A percentile compares a stretch with the other conserved stretches of the same genome.
Evolutionary conservation across 1,140 invertebrate genomes (phyloP).

Genomic region (Conus ventricosus): DNA sequence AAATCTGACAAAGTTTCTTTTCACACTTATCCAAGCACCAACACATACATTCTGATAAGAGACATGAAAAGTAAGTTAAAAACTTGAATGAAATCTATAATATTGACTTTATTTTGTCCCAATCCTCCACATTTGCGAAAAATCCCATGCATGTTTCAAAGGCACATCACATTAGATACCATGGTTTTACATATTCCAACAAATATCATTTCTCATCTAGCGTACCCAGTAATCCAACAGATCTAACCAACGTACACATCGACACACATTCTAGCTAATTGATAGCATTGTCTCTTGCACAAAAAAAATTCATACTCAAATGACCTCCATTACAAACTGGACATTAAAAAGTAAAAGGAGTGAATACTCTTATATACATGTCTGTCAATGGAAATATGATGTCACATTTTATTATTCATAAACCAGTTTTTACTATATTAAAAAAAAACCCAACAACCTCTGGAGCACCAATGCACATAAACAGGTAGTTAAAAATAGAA

Average conservation of each 20-base stretch:
- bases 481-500: too few relatives aligned
- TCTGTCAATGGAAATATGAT: too few relatives aligned
- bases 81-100: background rate
- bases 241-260: background rate
- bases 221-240: background rate
- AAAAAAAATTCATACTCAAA: background rate
- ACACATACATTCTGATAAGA: background rate
- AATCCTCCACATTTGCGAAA: background rate
- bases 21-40: too few relatives aligned
- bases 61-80: background rate
- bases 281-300: background rate
- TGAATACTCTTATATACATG: background rate
- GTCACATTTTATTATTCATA: too few relatives aligned
- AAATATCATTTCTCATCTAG: background rate
- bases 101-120: background rate
- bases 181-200: background rate
- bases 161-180: background rate
- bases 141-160: background rate
- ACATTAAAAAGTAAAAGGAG: too few relatives aligned
- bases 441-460: background rate
- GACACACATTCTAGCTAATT: background rate
- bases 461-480: too few relatives aligned
- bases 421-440: background rate
- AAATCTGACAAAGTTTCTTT: too few relatives aligned
- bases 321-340: background rate